Evolutionary conservation across 2,113 vertebrate species (phyloP), one percentile per base, ranked within the genome.

Genomic region (Limanda limanda): DNA sequence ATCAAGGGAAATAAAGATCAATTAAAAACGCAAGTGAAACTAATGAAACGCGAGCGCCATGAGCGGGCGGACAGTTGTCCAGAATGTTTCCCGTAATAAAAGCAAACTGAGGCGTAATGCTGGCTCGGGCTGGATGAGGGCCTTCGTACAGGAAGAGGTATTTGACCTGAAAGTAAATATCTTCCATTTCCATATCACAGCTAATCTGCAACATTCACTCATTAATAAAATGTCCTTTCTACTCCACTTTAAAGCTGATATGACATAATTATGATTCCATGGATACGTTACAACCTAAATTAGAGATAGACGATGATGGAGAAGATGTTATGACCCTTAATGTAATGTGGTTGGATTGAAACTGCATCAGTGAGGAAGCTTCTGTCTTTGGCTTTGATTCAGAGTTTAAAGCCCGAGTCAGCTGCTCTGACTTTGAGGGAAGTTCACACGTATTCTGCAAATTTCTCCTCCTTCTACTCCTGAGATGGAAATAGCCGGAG

Each of bases 1-100:
- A 94, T 94, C 90, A 91, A 82, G 91, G 93, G 94, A 94, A 94
- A 95, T 93, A 94, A 94, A 89, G 92, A 92, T 94, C 93, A 94
- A 93, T 95, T 94, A 94, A 93, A 55, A 93, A 90, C 84, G 68
- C 86, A 87, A 92, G 90, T 90, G 91, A 93, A 93, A 92, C 89
- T 93, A 94, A 94, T 94, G 90, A 93, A 93, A 92, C 62, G 83
- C 73, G 86, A 93, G 86, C 74, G 63, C 89, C 84, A 78, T 81
- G 79, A 92, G 90, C 88, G 76, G 86, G 76, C 71, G 74, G 91
- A 91, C 91, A 90, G 88, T 93, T 91, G 90, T 93, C 85, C 79
- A 86, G 84, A 89, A 86, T 81, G 86, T 85, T 89, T 73, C 76
- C 73, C 70, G 55, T 83, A 84, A 82, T 88, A 84, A 89, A 87